These are phyloP conservation scores for Patagioenas fasciata DNA, from an alignment of 2,113 vertebrate genomes.

Conservation along the genomic window DNA sequence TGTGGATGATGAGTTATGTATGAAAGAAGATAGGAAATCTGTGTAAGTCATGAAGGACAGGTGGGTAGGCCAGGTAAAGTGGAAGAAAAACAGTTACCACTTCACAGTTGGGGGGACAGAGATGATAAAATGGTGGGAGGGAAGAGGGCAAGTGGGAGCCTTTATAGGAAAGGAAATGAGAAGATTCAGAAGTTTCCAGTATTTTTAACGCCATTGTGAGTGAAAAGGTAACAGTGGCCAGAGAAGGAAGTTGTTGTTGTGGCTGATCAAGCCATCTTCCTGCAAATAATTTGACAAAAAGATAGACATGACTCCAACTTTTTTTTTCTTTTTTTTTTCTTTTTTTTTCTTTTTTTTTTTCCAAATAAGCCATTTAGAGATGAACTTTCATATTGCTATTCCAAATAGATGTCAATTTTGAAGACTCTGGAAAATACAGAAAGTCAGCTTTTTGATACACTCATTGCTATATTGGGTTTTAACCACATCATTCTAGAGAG, in stretches of 20 bases:
- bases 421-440: background rate
- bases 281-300: background rate
- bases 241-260: background rate
- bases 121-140: background rate
- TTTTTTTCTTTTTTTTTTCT: background rate
- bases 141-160: background rate
- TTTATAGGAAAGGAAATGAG: background rate
- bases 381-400: background rate
- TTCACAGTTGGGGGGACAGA: background rate
- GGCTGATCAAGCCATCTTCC: background rate
- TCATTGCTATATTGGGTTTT: background rate
- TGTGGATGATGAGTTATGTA: background rate
- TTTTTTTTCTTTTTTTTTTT: background rate
- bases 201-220: background rate
- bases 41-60: background rate
- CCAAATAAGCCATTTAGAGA: background rate
- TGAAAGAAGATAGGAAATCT: slow-evolving; percentile 35
- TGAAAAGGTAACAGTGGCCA: background rate
- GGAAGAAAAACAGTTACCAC: background rate
- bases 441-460: background rate
- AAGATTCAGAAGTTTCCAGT: background rate
- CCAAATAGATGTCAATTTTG: background rate
- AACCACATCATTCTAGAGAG: background rate
- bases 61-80: background rate
- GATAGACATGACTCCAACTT: background rate